Conservation (phyloP, 2,888 invertebrate genomes). For the Sphaerophoria taeniata region DNA sequence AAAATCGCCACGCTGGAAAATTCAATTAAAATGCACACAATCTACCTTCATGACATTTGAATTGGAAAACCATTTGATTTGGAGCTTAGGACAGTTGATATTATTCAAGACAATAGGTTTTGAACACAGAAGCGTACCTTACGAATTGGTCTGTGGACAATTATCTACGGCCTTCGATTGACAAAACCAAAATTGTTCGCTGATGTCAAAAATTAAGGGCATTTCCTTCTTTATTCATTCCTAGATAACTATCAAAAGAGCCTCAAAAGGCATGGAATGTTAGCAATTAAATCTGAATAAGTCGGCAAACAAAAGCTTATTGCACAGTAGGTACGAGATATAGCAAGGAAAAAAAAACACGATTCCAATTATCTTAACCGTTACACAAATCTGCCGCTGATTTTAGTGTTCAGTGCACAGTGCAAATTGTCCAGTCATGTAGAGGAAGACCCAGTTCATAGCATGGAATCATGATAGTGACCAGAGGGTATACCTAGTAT, state of each 20-base stretch:
- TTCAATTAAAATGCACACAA: no score
- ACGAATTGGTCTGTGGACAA: constrained; percentile 23
- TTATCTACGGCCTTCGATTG: constrained; percentile 3
- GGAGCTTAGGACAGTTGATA: no score
- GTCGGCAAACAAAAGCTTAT: constrained; percentile 54
- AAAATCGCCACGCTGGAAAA: no score
- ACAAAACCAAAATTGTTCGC: constrained; percentile 11
- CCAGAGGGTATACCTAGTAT: constrained; percentile 21
- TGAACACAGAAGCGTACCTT: constrained; percentile 34
- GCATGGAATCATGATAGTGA: constrained; percentile 26
- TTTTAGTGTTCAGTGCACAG: constrained; percentile 9
- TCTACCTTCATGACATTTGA: no score
- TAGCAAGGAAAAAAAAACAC: constrained; percentile 18
- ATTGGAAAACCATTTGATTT: no score
- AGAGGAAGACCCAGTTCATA: constrained; percentile 23
- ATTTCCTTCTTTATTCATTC: no score
- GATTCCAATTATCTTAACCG: constrained; percentile 66
- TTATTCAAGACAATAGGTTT: no score
- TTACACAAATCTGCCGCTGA: constrained; percentile 41
- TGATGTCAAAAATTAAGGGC: constrained; percentile 6
- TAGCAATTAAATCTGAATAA: constrained; percentile 59
- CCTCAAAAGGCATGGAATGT: constrained; percentile 43
- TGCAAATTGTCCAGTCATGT: constrained; percentile 1
- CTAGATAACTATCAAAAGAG: not conserved
- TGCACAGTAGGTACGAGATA: constrained; percentile 4